These are phyloP conservation scores for Ganaspis sp. DNA, from an alignment of 1,140 invertebrate genomes.

Conservation along the genomic window DNA sequence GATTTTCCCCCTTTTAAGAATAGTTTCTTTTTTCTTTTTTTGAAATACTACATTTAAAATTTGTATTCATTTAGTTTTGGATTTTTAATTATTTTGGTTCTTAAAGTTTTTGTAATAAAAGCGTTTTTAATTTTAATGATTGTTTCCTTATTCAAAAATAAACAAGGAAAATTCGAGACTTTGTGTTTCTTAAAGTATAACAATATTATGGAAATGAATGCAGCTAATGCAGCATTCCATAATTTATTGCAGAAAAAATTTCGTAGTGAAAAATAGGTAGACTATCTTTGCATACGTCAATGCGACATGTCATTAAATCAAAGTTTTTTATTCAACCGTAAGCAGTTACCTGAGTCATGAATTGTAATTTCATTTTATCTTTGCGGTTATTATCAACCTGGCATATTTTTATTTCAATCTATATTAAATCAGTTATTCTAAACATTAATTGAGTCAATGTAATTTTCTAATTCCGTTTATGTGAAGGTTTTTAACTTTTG, in stretches of 20 bases:
- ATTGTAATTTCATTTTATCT: constrained; percentile 3
- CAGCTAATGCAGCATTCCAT: background rate
- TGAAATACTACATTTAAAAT: no score
- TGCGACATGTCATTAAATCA: background rate
- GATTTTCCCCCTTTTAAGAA: no score
- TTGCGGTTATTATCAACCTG: background rate
- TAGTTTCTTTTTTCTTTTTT: no score
- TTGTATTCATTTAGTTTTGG: no score
- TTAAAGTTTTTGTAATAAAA: no score
- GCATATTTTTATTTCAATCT: no score
- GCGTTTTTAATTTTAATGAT: no score
- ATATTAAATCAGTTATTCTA: no score
- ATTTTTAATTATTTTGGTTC: no score
- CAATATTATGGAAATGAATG: background rate
- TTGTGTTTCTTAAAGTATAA: background rate
- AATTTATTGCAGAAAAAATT: background rate
- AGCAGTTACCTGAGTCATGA: constrained; percentile 7
- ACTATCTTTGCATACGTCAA: constrained; percentile 4
- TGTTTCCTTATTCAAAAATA: background rate
- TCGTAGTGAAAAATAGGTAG: background rate
- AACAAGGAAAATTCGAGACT: background rate
- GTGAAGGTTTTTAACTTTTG: no score
- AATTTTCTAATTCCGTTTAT: no score
- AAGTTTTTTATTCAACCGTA: background rate
- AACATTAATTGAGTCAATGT: no score